These are phyloP conservation scores for Xiphophorus couchianus DNA, from an alignment of 2,113 vertebrate species.

Conservation along the genomic window DNA sequence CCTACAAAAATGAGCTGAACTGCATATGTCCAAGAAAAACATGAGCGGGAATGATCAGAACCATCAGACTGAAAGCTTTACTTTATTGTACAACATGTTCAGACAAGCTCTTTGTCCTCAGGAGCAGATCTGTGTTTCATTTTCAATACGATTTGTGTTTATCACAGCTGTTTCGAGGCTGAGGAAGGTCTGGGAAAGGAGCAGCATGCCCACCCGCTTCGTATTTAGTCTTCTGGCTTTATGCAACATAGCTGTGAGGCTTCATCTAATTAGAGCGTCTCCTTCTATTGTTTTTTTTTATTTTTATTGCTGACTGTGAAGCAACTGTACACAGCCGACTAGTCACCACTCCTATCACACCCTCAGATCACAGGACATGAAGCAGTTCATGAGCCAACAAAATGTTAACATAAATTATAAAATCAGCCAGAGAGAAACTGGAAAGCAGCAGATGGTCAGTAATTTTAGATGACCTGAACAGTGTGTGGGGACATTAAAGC, in stretches of 20 bases:
- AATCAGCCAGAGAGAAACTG: neutral
- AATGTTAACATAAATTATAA: neutral
- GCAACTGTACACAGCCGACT: neutral
- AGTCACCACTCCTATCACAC: neutral
- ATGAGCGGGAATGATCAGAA: slow-evolving; percentile 40
- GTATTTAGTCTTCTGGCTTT: slow-evolving; percentile 10
- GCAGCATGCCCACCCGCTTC: neutral
- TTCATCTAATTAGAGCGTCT: slow-evolving; percentile 22
- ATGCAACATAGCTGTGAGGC: neutral
- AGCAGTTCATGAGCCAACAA: neutral
- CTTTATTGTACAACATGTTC: slow-evolving; percentile 63
- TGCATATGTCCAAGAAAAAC: slow-evolving; percentile 53
- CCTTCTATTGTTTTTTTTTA: neutral
- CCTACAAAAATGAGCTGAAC: slow-evolving; percentile 18
- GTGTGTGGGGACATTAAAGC: neutral
- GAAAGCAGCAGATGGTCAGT: neutral
- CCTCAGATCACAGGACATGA: neutral
- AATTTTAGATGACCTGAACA: neutral
- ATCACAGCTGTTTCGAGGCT: slow-evolving; percentile 32
- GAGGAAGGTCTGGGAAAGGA: slow-evolving; percentile 1
- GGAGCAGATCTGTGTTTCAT: slow-evolving; percentile 32
- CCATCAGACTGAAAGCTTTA: slow-evolving; percentile 41
- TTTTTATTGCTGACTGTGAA: slow-evolving; percentile 13
- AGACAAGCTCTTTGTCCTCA: slow-evolving; percentile 51
- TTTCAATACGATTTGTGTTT: slow-evolving; percentile 50